Evolutionary conservation across 2,113 vertebrate genomes (phyloP).

Genomic region (Zapus hudsonius): DNA sequence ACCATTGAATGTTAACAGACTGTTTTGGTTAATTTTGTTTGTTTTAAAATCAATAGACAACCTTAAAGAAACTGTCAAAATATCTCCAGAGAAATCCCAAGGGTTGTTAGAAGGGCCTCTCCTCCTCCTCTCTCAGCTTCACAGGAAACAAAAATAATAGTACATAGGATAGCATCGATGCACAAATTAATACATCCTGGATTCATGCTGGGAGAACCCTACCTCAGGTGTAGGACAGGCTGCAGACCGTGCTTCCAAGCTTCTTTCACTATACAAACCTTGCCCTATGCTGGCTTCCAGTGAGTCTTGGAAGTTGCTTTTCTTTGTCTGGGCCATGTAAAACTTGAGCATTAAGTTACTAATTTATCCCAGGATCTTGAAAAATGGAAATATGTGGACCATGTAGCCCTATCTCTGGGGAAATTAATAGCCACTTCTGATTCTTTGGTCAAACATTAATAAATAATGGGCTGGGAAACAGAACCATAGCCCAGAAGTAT

Average conservation of each 20-base stretch:
- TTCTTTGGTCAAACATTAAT: neutral
- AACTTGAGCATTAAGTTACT: neutral
- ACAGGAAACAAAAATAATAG: neutral
- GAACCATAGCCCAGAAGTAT: neutral
- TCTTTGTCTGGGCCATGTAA: neutral
- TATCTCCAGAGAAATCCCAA: neutral
- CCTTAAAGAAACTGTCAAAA: neutral
- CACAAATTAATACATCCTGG: neutral
- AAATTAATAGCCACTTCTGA: neutral
- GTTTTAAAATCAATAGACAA: constrained; percentile 17
- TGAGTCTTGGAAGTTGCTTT: neutral
- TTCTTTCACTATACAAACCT: neutral
- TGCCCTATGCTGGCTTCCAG: neutral
- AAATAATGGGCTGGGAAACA: neutral
- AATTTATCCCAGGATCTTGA: neutral
- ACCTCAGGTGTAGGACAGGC: neutral
- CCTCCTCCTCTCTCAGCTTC: neutral
- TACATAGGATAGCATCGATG: neutral
- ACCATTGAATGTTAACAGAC: neutral
- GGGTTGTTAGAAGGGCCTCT: neutral
- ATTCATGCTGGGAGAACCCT: neutral
- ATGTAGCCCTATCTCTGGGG: neutral
- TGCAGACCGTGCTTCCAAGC: too few species aligned
- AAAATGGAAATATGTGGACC: neutral
- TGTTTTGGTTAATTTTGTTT: neutral